Evolutionary conservation across 2,888 invertebrate genomes (phyloP).

Genomic region (Craniophora ligustri): DNA sequence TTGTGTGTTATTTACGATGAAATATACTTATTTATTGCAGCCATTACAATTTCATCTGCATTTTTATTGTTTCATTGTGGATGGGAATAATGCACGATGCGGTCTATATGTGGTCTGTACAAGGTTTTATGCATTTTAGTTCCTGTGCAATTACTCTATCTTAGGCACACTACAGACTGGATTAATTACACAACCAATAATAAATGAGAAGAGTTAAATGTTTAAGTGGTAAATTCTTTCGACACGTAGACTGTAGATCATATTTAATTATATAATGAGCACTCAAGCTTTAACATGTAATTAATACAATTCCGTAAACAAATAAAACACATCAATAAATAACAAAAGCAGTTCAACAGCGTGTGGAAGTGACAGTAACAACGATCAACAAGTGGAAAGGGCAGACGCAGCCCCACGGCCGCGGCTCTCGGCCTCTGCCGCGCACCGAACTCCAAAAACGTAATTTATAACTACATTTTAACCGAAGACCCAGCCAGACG

Average conservation of each 20-base stretch:
- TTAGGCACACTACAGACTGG: conserved; percentile 8
- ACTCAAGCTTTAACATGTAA: conserved; percentile 12
- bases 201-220: too few species aligned
- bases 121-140: conserved; percentile 33
- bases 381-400: conserved; percentile 54
- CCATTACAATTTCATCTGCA: conserved; percentile 52
- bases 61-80: conserved; percentile 50
- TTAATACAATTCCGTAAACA: conserved; percentile 28
- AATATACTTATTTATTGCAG: conserved; percentile 54
- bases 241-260: neutral
- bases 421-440: conserved; percentile 9
- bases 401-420: conserved; percentile 43
- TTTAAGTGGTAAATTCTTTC: too few species aligned
- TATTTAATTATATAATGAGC: conserved; percentile 10
- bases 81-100: conserved; percentile 31
- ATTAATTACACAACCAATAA: too few species aligned
- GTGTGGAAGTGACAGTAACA: conserved; percentile 49
- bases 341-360: conserved; percentile 44
- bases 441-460: conserved; percentile 72
- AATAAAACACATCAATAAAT: conserved; percentile 41
- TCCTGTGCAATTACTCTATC: conserved; percentile 24
- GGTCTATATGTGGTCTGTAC: conserved; percentile 30
- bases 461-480: conserved; percentile 85
- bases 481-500: conserved; percentile 72
- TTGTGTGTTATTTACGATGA: conserved; percentile 51